A percentile compares a stretch with the other conserved stretches of the same genome.
phyloP scores from a whole-genome alignment of 1,140 invertebrate species.

The Drosophila ambigua region DNA sequence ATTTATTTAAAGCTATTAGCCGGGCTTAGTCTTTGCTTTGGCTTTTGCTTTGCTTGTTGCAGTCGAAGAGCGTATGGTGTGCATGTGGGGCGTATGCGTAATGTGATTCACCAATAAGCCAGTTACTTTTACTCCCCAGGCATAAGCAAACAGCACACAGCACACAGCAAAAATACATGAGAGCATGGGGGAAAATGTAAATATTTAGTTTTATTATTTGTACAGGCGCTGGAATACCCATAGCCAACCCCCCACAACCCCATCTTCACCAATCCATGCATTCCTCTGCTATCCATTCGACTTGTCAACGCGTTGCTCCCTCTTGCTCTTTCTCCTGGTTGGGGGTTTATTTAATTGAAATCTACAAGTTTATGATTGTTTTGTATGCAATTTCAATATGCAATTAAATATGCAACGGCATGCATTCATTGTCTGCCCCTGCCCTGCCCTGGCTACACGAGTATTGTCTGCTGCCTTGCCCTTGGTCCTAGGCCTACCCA shows the following conservation, averaged over 20 bases:
- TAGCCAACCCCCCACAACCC: no score
- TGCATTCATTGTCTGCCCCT: conserved; percentile 60
- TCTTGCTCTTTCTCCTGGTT: background rate
- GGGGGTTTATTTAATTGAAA: conserved; percentile 65
- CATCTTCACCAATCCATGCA: no score
- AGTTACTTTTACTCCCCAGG: conserved; percentile 19
- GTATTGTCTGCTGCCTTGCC: conserved; percentile 33
- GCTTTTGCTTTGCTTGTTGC: conserved; percentile 7
- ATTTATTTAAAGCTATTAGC: conserved; percentile 74
- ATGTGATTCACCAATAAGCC: conserved; percentile 49
- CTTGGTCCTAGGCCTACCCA: conserved; percentile 1
- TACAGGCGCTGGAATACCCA: conserved; percentile 11
- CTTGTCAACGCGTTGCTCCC: conserved; percentile 31
- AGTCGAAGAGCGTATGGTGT: background rate
- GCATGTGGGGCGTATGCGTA: conserved; percentile 32
- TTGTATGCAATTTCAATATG: conserved; percentile 60
- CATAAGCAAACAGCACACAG: conserved; percentile 16
- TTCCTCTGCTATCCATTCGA: background rate
- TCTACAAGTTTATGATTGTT: conserved; percentile 71
- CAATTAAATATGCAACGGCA: conserved; percentile 66
- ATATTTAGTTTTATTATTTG: conserved; percentile 51
- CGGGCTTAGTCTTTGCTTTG: conserved; percentile 40
- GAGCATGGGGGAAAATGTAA: conserved; percentile 30
- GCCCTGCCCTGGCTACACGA: no score
- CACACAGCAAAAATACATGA: conserved; percentile 15